Conservation (phyloP, 2,113 vertebrate genomes). For the Noturus placidus region DNA sequence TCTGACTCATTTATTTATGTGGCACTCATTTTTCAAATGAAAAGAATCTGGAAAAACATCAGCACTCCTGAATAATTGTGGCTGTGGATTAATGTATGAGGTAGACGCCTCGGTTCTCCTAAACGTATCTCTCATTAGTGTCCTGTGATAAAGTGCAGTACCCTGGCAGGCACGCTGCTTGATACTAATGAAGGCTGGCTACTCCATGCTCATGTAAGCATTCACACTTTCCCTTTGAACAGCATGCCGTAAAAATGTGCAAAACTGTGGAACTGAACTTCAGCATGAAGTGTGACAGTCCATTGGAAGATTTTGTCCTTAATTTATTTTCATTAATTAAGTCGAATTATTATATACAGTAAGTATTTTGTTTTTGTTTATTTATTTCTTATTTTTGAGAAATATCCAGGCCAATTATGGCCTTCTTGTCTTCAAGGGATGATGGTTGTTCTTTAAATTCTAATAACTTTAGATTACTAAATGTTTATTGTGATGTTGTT, state of each 20-base stretch:
- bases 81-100: slow-evolving; percentile 70
- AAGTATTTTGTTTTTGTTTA: neutral
- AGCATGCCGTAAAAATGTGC: neutral
- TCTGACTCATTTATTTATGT: slow-evolving; percentile 64
- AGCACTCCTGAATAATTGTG: slow-evolving; percentile 70
- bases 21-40: slow-evolving; percentile 69
- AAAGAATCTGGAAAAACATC: slow-evolving; percentile 69
- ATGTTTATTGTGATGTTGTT: neutral
- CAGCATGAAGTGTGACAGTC: too few relatives aligned
- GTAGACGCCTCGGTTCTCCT: slow-evolving; percentile 48
- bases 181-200: slow-evolving; percentile 62
- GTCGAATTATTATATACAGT: too few relatives aligned
- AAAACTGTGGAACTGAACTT: slow-evolving; percentile 4
- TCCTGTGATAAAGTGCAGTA: slow-evolving; percentile 64
- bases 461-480: neutral
- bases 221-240: slow-evolving; percentile 5
- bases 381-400: too few relatives aligned
- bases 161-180: slow-evolving; percentile 56
- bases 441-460: neutral
- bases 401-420: neutral
- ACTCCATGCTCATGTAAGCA: slow-evolving; percentile 39
- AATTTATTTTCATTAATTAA: neutral
- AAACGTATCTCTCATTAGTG: slow-evolving; percentile 69
- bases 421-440: neutral
- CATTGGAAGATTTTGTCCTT: neutral